Evolutionary conservation across 2,888 invertebrate genomes (phyloP), one percentile per base, ranked within the genome.

Genomic region (Helobdella robusta): DNA sequence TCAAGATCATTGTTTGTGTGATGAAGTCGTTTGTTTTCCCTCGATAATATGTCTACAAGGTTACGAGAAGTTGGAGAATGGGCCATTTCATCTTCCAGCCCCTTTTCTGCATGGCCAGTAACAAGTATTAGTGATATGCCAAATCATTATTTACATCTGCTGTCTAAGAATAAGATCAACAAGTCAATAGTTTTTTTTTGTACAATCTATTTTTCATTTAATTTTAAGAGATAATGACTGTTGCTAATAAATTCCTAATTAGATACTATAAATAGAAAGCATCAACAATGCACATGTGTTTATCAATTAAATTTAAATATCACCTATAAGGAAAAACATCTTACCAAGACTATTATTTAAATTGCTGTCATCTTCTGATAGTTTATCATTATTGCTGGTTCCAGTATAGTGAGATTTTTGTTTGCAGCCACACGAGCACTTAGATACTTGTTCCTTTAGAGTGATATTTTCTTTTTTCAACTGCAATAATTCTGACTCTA

Each of bases 301-400:
- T n/a, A n/a, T n/a, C n/a, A n/a, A n/a, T n/a, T n/a, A n/a, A n/a
- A n/a, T n/a, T n/a, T n/a, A n/a, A n/a, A n/a, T n/a, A n/a, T n/a
- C n/a, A n/a, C n/a, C n/a, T n/a, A n/a, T n/a, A n/a, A n/a, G n/a
- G n/a, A n/a, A n/a, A n/a, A n/a, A n/a, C n/a, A 8, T 2, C 59
- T 8, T 36, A 67, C 67, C 67, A 64, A 67, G 65, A 46, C 67
- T 67, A 25, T 60, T 61, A 36, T 66, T 60, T 28, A 66, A 40
- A 34, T 67, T 64, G 54, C 59, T 65, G 32, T 65, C 67, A 35
- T 67, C 67, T 36, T 64, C 66, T n/a, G 67, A 67, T 35, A 56
- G 28, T 20, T 48, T 65, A 36, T 58, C n/a, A 46, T 60, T 61
- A 32, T 32, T 61, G 20, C 46, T n/a, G n/a, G 30, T 25, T 25